Evolutionary conservation across 2,888 invertebrate species (phyloP), one percentile per base, ranked within the genome.

Genomic region (Bellardia pandia): DNA sequence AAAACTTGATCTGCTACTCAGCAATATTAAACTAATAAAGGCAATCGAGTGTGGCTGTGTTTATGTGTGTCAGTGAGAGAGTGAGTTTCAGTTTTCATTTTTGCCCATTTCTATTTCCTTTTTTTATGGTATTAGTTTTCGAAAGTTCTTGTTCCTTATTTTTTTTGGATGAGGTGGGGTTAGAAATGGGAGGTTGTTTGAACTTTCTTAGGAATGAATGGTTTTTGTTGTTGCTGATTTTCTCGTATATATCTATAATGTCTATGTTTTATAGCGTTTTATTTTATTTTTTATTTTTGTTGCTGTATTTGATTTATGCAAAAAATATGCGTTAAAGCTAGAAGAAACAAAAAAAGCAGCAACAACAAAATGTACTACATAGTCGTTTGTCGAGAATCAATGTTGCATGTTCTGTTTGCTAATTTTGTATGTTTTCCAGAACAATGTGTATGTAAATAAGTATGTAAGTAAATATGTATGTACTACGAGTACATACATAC

Each of bases 331-430:
- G 23, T 56, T 23, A 56, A 56, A 23, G 23, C 11, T 56, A 23
- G 8, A 23, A 53, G 53, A 56, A 56, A 56, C 7, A 56, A 7
- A 56, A 56, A 56, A 23, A 23, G 11, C 4, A 56, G 2, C 11
- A 56, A 23, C 56, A 23, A 23, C 16, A 56, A 56, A 9, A 23
- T 56, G 56, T 9, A 6, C 23, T 23, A 23, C 23, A 23, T 23
- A 23, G 56, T 56, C 23, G 23, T 16, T 23, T 8, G 23, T 23
- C 6, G 56, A 51, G 51, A n/a, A 51, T n/a, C 7, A 23, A 56
- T 56, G 56, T 56, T 56, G 56, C 23, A 56, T 56, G 56, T 56
- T 23, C 23, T 56, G 56, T 56, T 56, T 56, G 56, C 23, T 56
- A 56, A 56, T 56, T 56, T 56, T 56, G 14, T 56, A 23, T 14